A percentile compares a stretch with the other conserved stretches of the same genome.
Evolutionary conservation across 2,888 invertebrate genomes (phyloP).

Genomic region (Tyria jacobaeae): DNA sequence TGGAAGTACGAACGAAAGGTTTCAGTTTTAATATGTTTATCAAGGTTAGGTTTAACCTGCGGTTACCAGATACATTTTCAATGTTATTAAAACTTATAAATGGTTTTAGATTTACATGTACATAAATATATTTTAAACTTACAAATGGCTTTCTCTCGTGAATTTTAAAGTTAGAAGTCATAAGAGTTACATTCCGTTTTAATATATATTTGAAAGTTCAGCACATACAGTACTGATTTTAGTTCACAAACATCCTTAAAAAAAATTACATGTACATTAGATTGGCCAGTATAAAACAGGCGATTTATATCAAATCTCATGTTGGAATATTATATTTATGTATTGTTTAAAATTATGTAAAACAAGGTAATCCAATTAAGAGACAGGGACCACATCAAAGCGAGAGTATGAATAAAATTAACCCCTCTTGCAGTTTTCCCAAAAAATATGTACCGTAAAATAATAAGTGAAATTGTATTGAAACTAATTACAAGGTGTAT

Average conservation of each 20-base stretch:
- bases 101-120: conserved; percentile 23
- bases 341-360: conserved; percentile 12
- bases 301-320: not conserved
- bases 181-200: conserved; percentile 49
- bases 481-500: not conserved
- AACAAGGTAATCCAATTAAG: conserved; percentile 35
- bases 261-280: too few species aligned
- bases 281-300: not conserved
- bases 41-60: conserved; percentile 30
- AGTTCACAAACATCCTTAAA: not conserved
- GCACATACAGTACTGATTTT: conserved; percentile 13
- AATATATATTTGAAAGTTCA: conserved; percentile 23
- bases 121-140: conserved; percentile 16
- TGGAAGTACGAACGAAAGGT: conserved; percentile 21
- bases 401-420: conserved; percentile 38
- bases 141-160: conserved; percentile 15
- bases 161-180: conserved; percentile 20
- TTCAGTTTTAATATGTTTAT: conserved; percentile 25
- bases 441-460: conserved; percentile 14
- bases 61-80: conserved; percentile 41
- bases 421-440: conserved; percentile 46
- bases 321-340: not conserved
- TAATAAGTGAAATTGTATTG: not conserved
- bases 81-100: conserved; percentile 1
- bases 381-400: conserved; percentile 51